Conservation (phyloP, 2,797 vertebrate genomes). For the Atherinosoma microstoma region DNA sequence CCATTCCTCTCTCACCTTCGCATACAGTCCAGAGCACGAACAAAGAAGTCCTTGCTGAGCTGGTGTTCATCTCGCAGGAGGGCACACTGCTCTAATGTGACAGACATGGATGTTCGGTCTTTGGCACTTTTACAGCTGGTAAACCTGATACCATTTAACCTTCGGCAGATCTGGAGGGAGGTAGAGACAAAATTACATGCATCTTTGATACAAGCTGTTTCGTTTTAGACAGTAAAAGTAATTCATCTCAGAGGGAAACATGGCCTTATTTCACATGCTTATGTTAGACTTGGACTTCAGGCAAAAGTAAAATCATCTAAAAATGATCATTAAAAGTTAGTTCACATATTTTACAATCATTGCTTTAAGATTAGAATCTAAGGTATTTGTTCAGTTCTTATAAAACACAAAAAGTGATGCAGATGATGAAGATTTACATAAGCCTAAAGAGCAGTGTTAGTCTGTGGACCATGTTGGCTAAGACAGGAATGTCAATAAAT, state of each 20-base stretch:
- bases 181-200: not conserved
- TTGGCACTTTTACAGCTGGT: conserved; percentile 99
- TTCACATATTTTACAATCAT: not conserved
- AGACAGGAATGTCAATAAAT: no score
- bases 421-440: no score
- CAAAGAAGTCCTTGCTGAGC: conserved; percentile 95
- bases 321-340: not conserved
- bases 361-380: not conserved
- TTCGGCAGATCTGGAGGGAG: conserved; percentile 91
- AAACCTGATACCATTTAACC: conserved; percentile 96
- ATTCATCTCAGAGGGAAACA: not conserved
- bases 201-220: not conserved
- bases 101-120: conserved; percentile 98
- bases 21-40: conserved; percentile 96
- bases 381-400: not conserved
- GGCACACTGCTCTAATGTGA: conserved; percentile 96
- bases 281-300: not conserved
- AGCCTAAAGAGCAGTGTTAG: no score
- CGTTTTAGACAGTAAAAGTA: not conserved
- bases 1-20: conserved; percentile 88
- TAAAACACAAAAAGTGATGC: no score
- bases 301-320: not conserved
- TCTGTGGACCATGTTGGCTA: no score
- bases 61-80: conserved; percentile 95
- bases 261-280: not conserved